Conservation (phyloP, 2,797 vertebrate genomes). For the Parambassis ranga region DNA sequence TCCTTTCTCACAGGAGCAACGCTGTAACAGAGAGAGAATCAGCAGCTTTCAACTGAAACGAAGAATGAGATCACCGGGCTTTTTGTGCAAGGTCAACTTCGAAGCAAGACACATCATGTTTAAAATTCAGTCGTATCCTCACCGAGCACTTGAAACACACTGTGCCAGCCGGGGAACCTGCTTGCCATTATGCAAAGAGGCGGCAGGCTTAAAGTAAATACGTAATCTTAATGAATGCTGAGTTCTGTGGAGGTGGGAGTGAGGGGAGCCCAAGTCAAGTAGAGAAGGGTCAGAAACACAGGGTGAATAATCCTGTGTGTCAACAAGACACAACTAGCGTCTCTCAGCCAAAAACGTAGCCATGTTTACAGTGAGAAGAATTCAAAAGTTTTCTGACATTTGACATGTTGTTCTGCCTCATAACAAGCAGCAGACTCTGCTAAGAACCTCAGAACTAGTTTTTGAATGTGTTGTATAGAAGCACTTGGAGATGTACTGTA, state of each 20-base stretch:
- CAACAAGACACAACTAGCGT: constrained; percentile 76
- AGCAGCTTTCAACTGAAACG: constrained; percentile 80
- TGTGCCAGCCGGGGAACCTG: constrained; percentile 69
- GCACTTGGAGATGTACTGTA: not conserved
- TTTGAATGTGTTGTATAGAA: not conserved
- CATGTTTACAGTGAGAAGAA: constrained; percentile 71
- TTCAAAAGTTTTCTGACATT: constrained; percentile 53
- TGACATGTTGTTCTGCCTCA: constrained; percentile 55
- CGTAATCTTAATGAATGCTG: constrained; percentile 81
- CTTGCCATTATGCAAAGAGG: constrained; percentile 78
- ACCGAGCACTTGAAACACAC: constrained; percentile 69
- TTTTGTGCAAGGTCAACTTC: constrained; percentile 80
- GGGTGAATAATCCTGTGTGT: constrained; percentile 80
- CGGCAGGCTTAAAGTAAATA: constrained; percentile 76
- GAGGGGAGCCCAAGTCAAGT: constrained; percentile 76
- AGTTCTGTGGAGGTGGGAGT: constrained; percentile 71
- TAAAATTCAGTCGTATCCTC: constrained; percentile 79
- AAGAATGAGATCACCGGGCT: constrained; percentile 83
- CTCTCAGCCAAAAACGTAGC: constrained; percentile 57
- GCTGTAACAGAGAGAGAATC: constrained; percentile 77
- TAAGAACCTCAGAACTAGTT: not conserved
- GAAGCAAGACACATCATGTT: constrained; percentile 72
- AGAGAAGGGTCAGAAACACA: constrained; percentile 77
- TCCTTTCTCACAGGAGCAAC: constrained; percentile 76
- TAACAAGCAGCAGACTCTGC: constrained; percentile 34